These are phyloP conservation scores for Thaumatotibia leucotreta DNA, from an alignment of 1,140 invertebrate species.

Conservation along the genomic window DNA sequence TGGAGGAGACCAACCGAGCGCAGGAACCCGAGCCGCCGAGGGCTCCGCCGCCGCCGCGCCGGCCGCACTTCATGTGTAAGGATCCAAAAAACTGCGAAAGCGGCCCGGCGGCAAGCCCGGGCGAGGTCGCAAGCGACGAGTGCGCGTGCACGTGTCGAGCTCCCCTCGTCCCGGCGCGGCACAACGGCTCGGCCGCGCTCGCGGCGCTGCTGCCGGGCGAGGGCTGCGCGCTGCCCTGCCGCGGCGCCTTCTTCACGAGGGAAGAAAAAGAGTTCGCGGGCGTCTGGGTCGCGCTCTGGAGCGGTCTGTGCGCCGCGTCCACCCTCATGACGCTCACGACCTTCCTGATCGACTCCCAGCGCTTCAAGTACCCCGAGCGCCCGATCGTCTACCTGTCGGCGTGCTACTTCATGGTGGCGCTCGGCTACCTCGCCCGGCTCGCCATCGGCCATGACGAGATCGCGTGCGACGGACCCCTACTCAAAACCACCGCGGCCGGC, in stretches of 20 bases:
- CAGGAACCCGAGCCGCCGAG: constrained; percentile 58
- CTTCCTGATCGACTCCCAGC: constrained; percentile 93
- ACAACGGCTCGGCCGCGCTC: constrained; percentile 76
- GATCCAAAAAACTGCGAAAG: constrained; percentile 89
- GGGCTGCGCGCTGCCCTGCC: constrained; percentile 95
- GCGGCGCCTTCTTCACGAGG: constrained; percentile 89
- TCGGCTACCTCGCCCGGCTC: constrained; percentile 92
- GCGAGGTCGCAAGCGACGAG: constrained; percentile 79
- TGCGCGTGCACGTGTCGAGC: constrained; percentile 87
- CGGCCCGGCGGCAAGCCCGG: constrained; percentile 70
- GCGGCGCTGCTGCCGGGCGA: constrained; percentile 84
- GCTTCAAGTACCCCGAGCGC: constrained; percentile 95
- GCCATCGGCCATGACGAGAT: constrained; percentile 91
- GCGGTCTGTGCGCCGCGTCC: constrained; percentile 94
- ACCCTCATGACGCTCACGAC: constrained; percentile 95
- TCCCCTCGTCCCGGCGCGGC: constrained; percentile 71
- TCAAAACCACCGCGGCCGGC: constrained; percentile 81
- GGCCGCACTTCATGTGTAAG: constrained; percentile 71
- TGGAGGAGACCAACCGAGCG: constrained; percentile 84
- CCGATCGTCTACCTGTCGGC: constrained; percentile 96
- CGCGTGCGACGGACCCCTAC: constrained; percentile 89
- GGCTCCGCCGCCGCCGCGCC: constrained; percentile 63
- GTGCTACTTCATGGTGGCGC: constrained; percentile 96
- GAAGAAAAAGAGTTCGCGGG: constrained; percentile 94
- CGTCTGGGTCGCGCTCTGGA: constrained; percentile 97